Base-by-base conservation (phyloP, 2,888 invertebrate species). In the Protodeltote pygarga region DNA sequence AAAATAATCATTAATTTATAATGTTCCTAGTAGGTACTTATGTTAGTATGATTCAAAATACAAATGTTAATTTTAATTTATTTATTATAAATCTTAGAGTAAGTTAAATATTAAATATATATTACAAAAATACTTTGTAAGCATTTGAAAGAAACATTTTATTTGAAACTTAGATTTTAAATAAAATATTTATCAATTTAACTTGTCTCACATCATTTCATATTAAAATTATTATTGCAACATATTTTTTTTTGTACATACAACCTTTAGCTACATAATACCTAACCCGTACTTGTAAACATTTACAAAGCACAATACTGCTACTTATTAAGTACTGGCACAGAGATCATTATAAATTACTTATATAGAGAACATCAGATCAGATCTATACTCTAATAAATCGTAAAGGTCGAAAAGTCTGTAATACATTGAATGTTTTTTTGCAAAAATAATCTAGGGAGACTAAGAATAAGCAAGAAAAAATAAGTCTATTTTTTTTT, bases 291-390 rank as follows among this genome's bases (percentile, higher is more conserved):
- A n/a, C n/a, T n/a, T n/a, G n/a, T n/a, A n/a, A 25, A 15, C 6
- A 45, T 6, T 19, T 6, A 10, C 15, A 3, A 21, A 25, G 10
- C 11, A 20, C 23, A 48, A 35, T 42, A 41, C 51, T 42, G 14
- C 14, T 5, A 16, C 16, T 17, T 21, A 34, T 2, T 23, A 28
- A 13, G n/a, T 49, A 57, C 57, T 52, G 52, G 57, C 57, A 55
- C 15, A 8, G 28, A 28, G n/a, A 23, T 49, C 15, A 53, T 41
- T 23, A 15, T 20, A 2, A 16, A 21, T 25, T 6, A 40, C 10
- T 9, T n/a, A 19, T 11, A 10, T 11, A n/a, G 4, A 20, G 11
- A 19, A 21, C 21, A 21, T 25, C 33, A 34, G 40, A 49, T 49
- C 41, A 52, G 27, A 46, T 47, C 38, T 19, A 21, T 17, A 27